Evolutionary conservation across 1,140 invertebrate species (phyloP), one percentile per base, ranked within the genome.

Genomic region (Drosophila pandora): DNA sequence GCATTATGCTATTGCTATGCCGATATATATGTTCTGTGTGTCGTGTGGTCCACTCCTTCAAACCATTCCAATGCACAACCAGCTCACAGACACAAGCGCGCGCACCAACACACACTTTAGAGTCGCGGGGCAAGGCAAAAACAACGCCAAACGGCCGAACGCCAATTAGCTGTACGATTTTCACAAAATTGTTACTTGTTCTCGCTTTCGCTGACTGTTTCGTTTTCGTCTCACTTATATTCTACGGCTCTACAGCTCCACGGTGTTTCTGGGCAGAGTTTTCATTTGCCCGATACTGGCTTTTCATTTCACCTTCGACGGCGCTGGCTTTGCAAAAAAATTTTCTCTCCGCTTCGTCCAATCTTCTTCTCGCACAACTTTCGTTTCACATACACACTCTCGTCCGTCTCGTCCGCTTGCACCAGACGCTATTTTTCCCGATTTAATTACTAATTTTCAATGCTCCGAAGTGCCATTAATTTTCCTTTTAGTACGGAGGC

Each of bases 281-380:
- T 45, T 52, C 23, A 48, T 77, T 79, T 68, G 47, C 37, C 59
- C 76, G 63, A 56, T 48, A 53, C 53, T 52, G 63, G 62, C 72
- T 67, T 82, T 79, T 59, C 25, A 52, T 62, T 87, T 79, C 60
- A 82, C 74, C 64, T 76, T 83, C 49, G 65, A 71, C 65, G 39
- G 41, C 13, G 5, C 55, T 72, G 55, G 73, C 68, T 37, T 64
- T 75, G 53, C 71, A 74, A 74, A 74, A 73, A 79, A 53, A 49
- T 57, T 83, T 69, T 82, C 72, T 76, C 68, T 77, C 73, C 72
- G 57, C 67, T 77, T 76, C 49, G 75, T 74, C 59, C 57, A 81
- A 72, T 17, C 17, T 17, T 79, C 63, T 69, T 79, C 79, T 57
- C 62, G 39, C 62, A 68, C 82, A 81, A 85, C 82, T 88, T 85